Evolutionary conservation across 64 coral and sea anemone genomes (phyloP).

Genomic region (Hydrozoanthus tunicans): DNA sequence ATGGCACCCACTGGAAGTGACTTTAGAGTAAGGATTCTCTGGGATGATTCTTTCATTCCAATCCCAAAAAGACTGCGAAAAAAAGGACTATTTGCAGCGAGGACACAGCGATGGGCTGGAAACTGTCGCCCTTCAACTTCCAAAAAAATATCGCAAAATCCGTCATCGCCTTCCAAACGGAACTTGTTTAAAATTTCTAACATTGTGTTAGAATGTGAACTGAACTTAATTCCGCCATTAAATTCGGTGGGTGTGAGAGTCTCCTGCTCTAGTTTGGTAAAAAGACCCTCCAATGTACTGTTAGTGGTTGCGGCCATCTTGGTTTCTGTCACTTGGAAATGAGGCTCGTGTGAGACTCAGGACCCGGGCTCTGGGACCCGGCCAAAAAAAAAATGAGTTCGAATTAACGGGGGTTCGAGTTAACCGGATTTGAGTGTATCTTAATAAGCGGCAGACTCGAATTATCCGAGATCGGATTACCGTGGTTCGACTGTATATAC

Average conservation of each 20-base stretch:
- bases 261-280: slow-evolving; percentile 40
- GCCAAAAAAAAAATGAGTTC: no score
- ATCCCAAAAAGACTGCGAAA: slow-evolving; percentile 46
- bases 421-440: no score
- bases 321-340: neutral
- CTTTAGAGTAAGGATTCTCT: slow-evolving; percentile 15
- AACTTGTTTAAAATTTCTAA: slow-evolving; percentile 50
- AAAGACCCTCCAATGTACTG: slow-evolving; percentile 3
- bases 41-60: slow-evolving; percentile 51
- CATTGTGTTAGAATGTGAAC: slow-evolving; percentile 15
- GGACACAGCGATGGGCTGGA: slow-evolving; percentile 44
- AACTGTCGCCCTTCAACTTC: slow-evolving; percentile 32
- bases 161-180: slow-evolving; percentile 47
- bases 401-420: no score
- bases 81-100: slow-evolving; percentile 44
- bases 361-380: neutral
- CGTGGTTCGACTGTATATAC: no score
- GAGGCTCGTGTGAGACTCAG: neutral
- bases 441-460: no score
- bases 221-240: slow-evolving; percentile 38
- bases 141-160: slow-evolving; percentile 55
- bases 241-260: neutral
- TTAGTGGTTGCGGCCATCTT: slow-evolving; percentile 21
- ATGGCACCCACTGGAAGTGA: slow-evolving; percentile 12
- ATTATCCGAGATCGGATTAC: no score